Base-by-base conservation (phyloP, 2,888 invertebrate genomes). In the Trachelus tabidus region DNA sequence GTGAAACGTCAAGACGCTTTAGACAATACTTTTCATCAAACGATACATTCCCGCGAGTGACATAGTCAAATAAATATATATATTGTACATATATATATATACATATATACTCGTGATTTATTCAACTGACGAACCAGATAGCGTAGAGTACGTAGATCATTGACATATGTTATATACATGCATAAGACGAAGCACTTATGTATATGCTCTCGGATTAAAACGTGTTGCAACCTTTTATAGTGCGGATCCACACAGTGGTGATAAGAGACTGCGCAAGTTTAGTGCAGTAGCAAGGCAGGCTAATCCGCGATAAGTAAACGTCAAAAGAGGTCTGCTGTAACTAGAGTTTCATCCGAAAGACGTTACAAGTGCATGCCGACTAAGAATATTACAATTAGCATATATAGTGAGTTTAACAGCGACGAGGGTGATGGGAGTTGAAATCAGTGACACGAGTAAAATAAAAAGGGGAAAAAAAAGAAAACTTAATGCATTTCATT, bases 201-300 rank as follows among this genome's bases (percentile, higher is more conserved):
- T 85, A 81, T 81, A 81, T 85, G 40, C 3, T 15, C 15, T 85
- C 75, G 87, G 88, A 89, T 89, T 86, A 87, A 80, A 83, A 85
- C 84, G 82, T 84, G 87, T 85, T 86, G 87, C 87, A 88, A 88
- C 87, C 84, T 86, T 88, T 89, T 86, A 85, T 86, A 82, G 78
- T 77, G 85, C 80, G 85, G 83, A 85, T 85, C 79, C 80, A 81
- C 79, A 37, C 75, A 75, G 76, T 75, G 76, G 81, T 79, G 87
- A 89, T 89, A 88, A 88, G 85, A 82, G 82, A 86, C 85, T 85
- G 86, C 87, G 85, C 84, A 87, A 87, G 86, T 81, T 83, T 79
- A 83, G 82, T 81, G 85, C 83, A 84, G 85, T 85, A 86, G 87
- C 85, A 81, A 83, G 80, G 76, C 80, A 81, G 77, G 77, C 80